Conservation (phyloP, 2,113 vertebrate species). For the Thunnus maccoyii region DNA sequence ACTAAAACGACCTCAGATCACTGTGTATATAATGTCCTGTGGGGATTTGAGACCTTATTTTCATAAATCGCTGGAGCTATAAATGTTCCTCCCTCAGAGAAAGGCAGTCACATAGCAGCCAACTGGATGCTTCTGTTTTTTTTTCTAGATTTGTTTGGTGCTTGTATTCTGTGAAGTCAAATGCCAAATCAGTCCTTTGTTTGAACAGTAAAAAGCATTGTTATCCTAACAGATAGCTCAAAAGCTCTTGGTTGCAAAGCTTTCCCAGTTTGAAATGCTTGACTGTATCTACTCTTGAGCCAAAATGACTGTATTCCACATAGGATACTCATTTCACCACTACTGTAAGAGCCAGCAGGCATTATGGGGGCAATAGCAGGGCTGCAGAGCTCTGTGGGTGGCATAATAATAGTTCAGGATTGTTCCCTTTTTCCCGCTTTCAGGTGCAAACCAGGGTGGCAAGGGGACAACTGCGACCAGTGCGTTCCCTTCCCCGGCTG, state of each 20-base stretch:
- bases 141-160: constrained; percentile 8
- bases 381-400: constrained; percentile 15
- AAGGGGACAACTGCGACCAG: constrained; percentile 89
- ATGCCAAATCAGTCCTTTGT: constrained; percentile 50
- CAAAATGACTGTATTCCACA: neutral
- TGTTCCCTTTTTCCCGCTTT: constrained; percentile 26
- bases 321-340: neutral
- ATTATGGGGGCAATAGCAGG: constrained; percentile 2
- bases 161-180: constrained; percentile 17
- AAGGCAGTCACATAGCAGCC: constrained; percentile 17
- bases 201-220: constrained; percentile 33
- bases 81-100: constrained; percentile 14
- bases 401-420: constrained; percentile 50
- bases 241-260: constrained; percentile 15
- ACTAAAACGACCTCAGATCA: constrained; percentile 62
- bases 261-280: neutral
- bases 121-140: constrained; percentile 12
- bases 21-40: constrained; percentile 30
- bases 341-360: neutral
- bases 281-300: neutral
- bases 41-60: constrained; percentile 35
- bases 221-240: constrained; percentile 14
- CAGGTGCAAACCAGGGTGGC: constrained; percentile 95
- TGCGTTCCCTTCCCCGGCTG: constrained; percentile 93
- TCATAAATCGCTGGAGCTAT: constrained; percentile 19